Evolutionary conservation across 1,140 invertebrate genomes (phyloP), one percentile per base, ranked within the genome.

Genomic region (Cydia fagiglandana): DNA sequence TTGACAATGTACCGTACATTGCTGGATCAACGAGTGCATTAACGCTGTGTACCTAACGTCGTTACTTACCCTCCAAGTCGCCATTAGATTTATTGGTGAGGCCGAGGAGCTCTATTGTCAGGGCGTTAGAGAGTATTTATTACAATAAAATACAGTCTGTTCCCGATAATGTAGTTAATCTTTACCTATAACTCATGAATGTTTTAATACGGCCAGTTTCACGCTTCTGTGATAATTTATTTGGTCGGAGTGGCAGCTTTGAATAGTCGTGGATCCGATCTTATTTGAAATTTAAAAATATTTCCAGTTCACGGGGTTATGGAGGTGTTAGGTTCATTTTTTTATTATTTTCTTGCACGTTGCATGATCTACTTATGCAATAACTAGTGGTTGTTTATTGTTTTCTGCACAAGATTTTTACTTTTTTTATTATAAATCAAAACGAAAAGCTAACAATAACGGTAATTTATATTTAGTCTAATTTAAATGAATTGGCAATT

Each of bases 151-250:
- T 34, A 34, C 50, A 53, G 17, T 61, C 56, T 61, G 56, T 24
- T 24, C 17, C 56, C 56, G 20, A 61, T 61, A 9, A 24, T 24
- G 56, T 24, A 61, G 20, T 12, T 70, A 45, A n/a, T 70, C 66
- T 70, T 38, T 70, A 38, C 34, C n/a, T 38, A 81, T 82, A 84
- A 82, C 83, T 84, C 81, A 82, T 78, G 81, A 81, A 79, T 82
- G 81, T 84, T 81, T 79, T 79, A 84, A 84, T 77, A 73, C 64
- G 78, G 45, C 45, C 45, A 50, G 70, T 45, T 73, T 73, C 70
- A 73, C 70, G 70, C 70, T 73, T 30, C 73, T 41, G 41, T 30
- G 45, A 73, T 73, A 73, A 73, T 73, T 73, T 73, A 73, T 73
- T 73, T 73, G 41, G 73, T 73, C 47, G 73, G 10, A 30, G 17